These are phyloP conservation scores for Anarrhichthys ocellatus DNA, from an alignment of 2,113 vertebrate genomes.

Conservation along the genomic window DNA sequence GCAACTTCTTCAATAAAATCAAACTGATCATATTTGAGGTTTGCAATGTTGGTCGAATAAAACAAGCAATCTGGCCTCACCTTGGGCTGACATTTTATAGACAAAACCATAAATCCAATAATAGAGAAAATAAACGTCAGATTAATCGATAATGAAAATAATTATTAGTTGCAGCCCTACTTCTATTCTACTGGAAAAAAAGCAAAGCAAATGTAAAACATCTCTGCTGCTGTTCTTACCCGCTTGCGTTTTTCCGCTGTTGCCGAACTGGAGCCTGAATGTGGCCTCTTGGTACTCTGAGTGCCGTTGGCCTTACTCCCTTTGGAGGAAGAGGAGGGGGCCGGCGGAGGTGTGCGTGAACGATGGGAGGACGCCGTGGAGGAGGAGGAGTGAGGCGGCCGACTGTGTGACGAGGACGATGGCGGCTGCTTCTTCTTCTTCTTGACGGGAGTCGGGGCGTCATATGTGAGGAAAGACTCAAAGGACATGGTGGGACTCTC, in stretches of 20 bases:
- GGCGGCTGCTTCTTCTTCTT: slow-evolving; percentile 89
- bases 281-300: slow-evolving; percentile 70
- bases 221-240: slow-evolving; percentile 56
- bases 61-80: background rate
- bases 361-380: slow-evolving; percentile 61
- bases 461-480: slow-evolving; percentile 96
- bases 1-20: background rate
- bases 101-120: background rate
- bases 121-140: background rate
- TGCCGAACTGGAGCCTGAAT: slow-evolving; percentile 64
- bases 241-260: slow-evolving; percentile 75
- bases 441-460: slow-evolving; percentile 91
- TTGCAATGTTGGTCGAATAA: background rate
- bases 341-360: slow-evolving; percentile 26
- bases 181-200: background rate
- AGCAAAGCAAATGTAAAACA: background rate
- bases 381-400: slow-evolving; percentile 60
- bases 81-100: background rate
- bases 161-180: background rate
- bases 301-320: slow-evolving; percentile 76
- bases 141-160: background rate
- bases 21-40: background rate
- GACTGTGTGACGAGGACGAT: slow-evolving; percentile 61
- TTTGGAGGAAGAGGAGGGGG: slow-evolving; percentile 72
- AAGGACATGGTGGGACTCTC: slow-evolving; percentile 96